Evolutionary conservation across 92 coral and sea anemone species (phyloP), one percentile per base, ranked within the genome.

Genomic region (Metridium senile): DNA sequence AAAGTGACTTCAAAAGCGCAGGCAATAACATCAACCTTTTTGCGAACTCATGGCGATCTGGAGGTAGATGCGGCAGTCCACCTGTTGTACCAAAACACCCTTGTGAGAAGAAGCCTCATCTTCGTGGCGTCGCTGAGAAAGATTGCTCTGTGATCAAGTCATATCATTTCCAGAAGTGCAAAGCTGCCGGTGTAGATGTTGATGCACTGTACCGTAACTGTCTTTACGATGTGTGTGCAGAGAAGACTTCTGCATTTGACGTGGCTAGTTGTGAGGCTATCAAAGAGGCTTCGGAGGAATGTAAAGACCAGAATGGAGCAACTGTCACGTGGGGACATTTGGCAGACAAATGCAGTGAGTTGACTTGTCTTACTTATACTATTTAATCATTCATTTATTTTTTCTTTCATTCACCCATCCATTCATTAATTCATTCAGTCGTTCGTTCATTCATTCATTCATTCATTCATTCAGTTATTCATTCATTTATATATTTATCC

Each of bases 291-390:
- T 11, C 81, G 10, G 33, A 17, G 19, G 32, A 64, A 53, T 76
- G 81, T 19, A 22, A 26, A 22, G 74, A 76, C 29, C 45, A 76
- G 46, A 64, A 62, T 0, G 81, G 70, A 6, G 61, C 34, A 39
- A 35, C 59, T 17, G 81, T 76, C 18, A 20, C 58, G 21, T 76
- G 72, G 81, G 81, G 81, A 11, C 81, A 65, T 49, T 70, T 76
- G 11, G 62, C 17, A 26, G 11, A 46, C 9, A 76, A 65, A 26
- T 76, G 81, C 35, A 0, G 81, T 76, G 64, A 76, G 81, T 39
- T 29, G 28, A 9, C 27, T 66, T 62, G 39, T 62, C 17, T 16
- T n/a, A n/a, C n/a, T 18, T 19, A 1, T 31, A 11, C 31, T 39
- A 39, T 39, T 39, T 39, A 13, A 4, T 17, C n/a, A n/a, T 54